Conservation (phyloP, 2,113 vertebrate species). For the Probosciger aterrimus region DNA sequence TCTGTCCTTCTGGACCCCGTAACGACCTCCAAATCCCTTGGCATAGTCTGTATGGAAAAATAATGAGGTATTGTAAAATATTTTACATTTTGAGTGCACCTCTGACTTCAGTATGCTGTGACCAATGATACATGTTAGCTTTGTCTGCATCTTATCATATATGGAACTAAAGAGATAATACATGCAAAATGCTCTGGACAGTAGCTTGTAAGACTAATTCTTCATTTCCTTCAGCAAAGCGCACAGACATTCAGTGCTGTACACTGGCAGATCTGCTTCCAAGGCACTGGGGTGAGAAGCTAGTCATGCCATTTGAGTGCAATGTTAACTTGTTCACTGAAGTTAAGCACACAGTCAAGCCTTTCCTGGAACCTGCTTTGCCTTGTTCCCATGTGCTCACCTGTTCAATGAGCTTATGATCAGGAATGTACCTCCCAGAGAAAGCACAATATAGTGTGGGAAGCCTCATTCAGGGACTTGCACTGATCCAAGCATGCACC, state of each 20-base stretch:
- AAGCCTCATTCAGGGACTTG: not conserved
- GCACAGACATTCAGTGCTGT: not conserved
- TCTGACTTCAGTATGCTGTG: not conserved
- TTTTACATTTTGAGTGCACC: not conserved
- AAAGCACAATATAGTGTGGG: not conserved
- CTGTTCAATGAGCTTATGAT: not conserved
- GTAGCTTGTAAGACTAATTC: not conserved
- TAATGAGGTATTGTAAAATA: not conserved
- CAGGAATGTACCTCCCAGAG: not conserved
- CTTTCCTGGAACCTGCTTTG: not conserved
- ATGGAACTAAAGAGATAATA: not conserved
- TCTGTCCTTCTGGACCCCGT: constrained; percentile 87
- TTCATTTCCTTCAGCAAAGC: not conserved
- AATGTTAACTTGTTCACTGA: not conserved
- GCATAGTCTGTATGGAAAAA: constrained; percentile 81
- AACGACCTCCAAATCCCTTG: constrained; percentile 91
- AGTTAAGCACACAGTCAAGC: not conserved
- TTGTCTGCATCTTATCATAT: not conserved
- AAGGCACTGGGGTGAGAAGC: not conserved
- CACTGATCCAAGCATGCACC: not conserved
- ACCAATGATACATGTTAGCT: not conserved
- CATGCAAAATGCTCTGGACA: not conserved
- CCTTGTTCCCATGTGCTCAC: not conserved
- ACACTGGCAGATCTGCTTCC: not conserved
- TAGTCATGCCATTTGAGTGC: not conserved